These are phyloP conservation scores for Diorhabda carinulata DNA, from an alignment of 1,140 invertebrate genomes.

Conservation along the genomic window DNA sequence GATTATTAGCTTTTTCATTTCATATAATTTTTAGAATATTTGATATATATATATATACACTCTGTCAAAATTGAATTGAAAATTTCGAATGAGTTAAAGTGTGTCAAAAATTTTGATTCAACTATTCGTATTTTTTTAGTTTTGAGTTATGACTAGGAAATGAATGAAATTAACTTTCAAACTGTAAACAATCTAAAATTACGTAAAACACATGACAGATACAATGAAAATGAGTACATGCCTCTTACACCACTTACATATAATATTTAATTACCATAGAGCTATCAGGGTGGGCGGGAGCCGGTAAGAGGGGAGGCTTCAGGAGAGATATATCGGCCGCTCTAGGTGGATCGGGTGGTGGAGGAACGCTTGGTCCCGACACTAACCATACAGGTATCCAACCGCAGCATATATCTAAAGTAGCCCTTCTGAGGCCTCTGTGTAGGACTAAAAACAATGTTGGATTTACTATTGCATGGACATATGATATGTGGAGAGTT, in stretches of 20 bases:
- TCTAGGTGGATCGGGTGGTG: conserved; percentile 48
- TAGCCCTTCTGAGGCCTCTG: conserved; percentile 66
- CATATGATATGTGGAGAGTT: conserved; percentile 81
- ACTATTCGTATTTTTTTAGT: neutral
- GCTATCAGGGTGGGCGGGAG: conserved; percentile 55
- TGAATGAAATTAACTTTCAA: neutral
- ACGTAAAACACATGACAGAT: conserved; percentile 6
- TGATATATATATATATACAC: neutral
- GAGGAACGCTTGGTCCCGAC: conserved; percentile 41
- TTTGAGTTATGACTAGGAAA: neutral
- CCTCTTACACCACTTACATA: conserved; percentile 59
- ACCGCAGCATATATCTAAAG: conserved; percentile 67
- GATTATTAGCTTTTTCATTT: too few species aligned
- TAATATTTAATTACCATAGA: conserved; percentile 67
- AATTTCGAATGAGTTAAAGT: neutral
- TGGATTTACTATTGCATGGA: conserved; percentile 82
- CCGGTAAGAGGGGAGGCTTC: conserved; percentile 50
- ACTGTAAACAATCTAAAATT: neutral
- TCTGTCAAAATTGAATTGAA: neutral
- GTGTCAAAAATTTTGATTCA: neutral
- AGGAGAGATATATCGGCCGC: conserved; percentile 51
- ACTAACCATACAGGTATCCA: conserved; percentile 60
- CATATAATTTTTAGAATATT: neutral
- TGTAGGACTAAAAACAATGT: conserved; percentile 76
- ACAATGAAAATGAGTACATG: conserved; percentile 35